These are phyloP conservation scores for Cossypha caffra DNA, from an alignment of 2,797 vertebrate genomes.

Conservation along the genomic window DNA sequence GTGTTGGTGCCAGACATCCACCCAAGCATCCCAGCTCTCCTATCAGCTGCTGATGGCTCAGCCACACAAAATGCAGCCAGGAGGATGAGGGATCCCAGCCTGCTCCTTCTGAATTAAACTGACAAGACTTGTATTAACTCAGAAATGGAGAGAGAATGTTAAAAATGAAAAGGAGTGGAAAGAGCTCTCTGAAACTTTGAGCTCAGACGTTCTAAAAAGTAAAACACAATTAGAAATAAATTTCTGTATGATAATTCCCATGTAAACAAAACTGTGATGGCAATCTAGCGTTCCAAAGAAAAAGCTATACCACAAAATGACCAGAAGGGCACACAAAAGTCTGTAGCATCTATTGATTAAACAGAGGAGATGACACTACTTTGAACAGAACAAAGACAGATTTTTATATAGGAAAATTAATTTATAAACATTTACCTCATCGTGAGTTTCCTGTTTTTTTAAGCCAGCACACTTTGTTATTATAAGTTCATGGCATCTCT, in stretches of 20 bases:
- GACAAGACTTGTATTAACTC: not conserved
- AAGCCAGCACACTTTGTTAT: constrained; percentile 97
- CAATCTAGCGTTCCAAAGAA: not conserved
- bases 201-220: not conserved
- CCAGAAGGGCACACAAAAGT: not conserved
- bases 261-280: not conserved
- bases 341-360: not conserved
- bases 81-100: not conserved
- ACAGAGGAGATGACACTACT: not conserved
- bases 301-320: not conserved
- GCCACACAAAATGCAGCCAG: not conserved
- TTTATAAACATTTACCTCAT: constrained; percentile 86
- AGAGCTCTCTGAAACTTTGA: not conserved
- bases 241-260: not conserved
- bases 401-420: not conserved
- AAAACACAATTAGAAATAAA: not conserved
- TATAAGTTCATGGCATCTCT: constrained; percentile 97
- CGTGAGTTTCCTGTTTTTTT: constrained; percentile 95
- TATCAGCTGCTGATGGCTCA: not conserved
- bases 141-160: not conserved
- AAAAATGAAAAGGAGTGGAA: not conserved
- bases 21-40: not conserved
- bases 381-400: constrained; percentile 15
- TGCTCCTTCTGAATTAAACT: not conserved
- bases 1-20: not conserved